Base-by-base conservation (phyloP, 1,140 invertebrate genomes). In the Cyclargus thomasi region DNA sequence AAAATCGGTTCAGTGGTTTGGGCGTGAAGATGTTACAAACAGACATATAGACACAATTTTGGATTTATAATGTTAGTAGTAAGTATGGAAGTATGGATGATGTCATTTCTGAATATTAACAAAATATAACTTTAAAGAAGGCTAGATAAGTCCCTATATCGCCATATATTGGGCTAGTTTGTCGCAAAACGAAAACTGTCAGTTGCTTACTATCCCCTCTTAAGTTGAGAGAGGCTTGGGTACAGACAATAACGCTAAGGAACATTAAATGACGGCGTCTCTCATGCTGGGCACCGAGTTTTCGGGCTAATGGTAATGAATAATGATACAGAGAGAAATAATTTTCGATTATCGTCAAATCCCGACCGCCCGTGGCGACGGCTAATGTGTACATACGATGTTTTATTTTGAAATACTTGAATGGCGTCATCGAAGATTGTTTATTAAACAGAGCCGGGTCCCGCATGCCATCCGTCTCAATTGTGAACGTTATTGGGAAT, bases 401-500 rank as follows among this genome's bases (percentile, higher is more conserved):
- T 71, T 75, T 79, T 80, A 72, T 83, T 79, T 81, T 78, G 73
- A 75, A 77, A 77, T 74, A 72, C 62, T 17, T 36, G 69, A 70
- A 77, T 73, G 70, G 70, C 78, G 71, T 79, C 78, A 82, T 68
- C 59, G 57, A 70, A 69, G 72, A 81, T 80, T 84, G 83, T 89
- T 87, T 75, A 85, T 86, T 82, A 87, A 83, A 86, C 84, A 86
- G 78, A 74, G 74, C 80, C 80, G 71, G 75, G 76, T 78, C 62
- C 87, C 87, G 87, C 85, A 90, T 90, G 76, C 77, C 79, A 70
- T 81, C 76, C 71, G 71, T 83, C 74, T 83, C 85, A 87, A 88
- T 89, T 90, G 85, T 86, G 80, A 82, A 85, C 82, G 79, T 88
- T 88, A 90, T 90, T 88, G 87, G 81, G 87, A 90, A 90, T 87